A percentile compares a stretch with the other conserved stretches of the same genome.
These are phyloP conservation scores for Paralvinella palmiformis DNA, from an alignment of 1,140 invertebrate species.

Conservation along the genomic window DNA sequence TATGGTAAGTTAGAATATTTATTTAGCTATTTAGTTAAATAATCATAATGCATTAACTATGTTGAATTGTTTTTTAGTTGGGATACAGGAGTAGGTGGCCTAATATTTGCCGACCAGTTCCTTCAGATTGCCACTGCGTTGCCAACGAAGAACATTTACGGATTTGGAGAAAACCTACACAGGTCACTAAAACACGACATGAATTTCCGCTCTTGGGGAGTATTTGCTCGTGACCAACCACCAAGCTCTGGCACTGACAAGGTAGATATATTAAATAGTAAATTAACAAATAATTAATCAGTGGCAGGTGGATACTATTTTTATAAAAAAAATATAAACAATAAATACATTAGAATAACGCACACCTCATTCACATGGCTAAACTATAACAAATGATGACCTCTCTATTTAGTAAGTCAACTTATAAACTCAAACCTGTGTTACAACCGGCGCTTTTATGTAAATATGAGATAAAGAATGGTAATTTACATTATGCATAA, in stretches of 20 bases:
- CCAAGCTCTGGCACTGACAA: too few species aligned
- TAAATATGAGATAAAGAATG: too few species aligned
- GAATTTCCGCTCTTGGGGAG: conserved; percentile 11
- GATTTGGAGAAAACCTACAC: conserved; percentile 68
- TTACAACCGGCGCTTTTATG: too few species aligned
- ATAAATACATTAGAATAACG: too few species aligned
- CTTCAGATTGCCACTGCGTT: conserved; percentile 70
- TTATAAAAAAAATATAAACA: too few species aligned
- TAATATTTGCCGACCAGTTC: conserved; percentile 71
- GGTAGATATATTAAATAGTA: neutral
- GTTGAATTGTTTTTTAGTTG: conserved; percentile 47
- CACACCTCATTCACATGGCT: too few species aligned
- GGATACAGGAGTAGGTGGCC: conserved; percentile 67
- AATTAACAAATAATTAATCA: neutral
- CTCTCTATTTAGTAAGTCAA: too few species aligned
- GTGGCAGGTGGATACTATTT: too few species aligned
- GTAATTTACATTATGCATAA: too few species aligned
- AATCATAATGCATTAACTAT: neutral
- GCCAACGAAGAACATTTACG: conserved; percentile 71
- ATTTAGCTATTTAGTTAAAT: neutral
- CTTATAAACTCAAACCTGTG: too few species aligned
- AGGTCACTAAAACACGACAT: conserved; percentile 30
- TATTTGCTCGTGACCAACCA: conserved; percentile 22
- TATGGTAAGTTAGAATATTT: neutral
- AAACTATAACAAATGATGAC: too few species aligned